These are phyloP conservation scores for Ophion slaviceki DNA, from an alignment of 2,888 invertebrate genomes.

Conservation along the genomic window DNA sequence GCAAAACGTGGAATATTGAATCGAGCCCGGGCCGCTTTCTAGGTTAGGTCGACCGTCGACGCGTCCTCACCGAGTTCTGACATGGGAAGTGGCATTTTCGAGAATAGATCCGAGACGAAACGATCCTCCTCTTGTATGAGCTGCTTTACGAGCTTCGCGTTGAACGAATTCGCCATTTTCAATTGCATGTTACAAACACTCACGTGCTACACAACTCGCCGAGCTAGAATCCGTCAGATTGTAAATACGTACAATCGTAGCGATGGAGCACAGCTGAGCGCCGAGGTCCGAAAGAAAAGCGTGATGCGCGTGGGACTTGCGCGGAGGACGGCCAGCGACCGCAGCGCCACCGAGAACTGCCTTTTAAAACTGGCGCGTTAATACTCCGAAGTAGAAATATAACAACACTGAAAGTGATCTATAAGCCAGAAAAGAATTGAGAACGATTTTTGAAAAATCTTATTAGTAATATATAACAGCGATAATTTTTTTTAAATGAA, in stretches of 20 bases:
- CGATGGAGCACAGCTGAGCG: not conserved
- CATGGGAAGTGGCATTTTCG: conserved; percentile 85
- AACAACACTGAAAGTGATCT: no score
- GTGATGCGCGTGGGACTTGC: not conserved
- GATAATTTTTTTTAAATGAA: no score
- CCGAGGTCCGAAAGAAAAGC: not conserved
- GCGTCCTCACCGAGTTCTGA: conserved; percentile 83
- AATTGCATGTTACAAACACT: conserved; percentile 76
- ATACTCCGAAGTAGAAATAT: no score
- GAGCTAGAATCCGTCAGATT: conserved; percentile 50
- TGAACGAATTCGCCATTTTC: conserved; percentile 79
- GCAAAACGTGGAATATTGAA: not conserved
- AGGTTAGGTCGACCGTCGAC: conserved; percentile 22
- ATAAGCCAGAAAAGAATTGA: no score
- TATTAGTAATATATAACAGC: no score
- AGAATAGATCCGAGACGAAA: conserved; percentile 86
- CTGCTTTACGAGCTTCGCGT: conserved; percentile 81
- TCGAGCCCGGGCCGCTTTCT: not conserved
- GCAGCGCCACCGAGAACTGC: not conserved
- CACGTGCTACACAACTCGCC: conserved; percentile 49
- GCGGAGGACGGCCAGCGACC: not conserved
- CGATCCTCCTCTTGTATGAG: conserved; percentile 85
- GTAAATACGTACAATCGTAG: conserved; percentile 32
- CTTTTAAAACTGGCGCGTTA: not conserved
- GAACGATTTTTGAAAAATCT: no score